Conservation (phyloP, 2,797 vertebrate genomes). For the Cephalopachus bancanus region DNA sequence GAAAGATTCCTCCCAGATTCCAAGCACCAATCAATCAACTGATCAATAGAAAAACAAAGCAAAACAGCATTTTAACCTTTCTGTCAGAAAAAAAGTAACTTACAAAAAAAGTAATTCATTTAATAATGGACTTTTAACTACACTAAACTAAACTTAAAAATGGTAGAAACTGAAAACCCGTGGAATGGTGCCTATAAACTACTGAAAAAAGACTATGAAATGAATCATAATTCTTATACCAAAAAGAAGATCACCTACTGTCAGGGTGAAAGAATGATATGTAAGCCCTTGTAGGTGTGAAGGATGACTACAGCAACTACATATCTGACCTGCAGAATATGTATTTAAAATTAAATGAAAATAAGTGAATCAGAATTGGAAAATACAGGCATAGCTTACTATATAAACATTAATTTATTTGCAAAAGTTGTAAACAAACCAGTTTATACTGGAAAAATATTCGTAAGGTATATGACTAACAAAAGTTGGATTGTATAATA, state of each 20-base stretch:
- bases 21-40: background rate
- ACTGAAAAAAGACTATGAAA: background rate
- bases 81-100: background rate
- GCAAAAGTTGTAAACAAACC: background rate
- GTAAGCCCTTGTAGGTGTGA: background rate
- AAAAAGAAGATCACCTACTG: background rate
- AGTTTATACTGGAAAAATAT: background rate
- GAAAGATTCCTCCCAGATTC: background rate
- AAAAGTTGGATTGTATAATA: background rate
- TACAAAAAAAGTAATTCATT: background rate
- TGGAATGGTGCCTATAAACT: background rate
- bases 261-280: background rate
- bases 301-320: background rate
- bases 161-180: background rate
- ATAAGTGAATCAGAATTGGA: background rate
- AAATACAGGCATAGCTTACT: background rate
- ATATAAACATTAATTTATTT: background rate
- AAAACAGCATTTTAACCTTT: background rate
- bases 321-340: background rate
- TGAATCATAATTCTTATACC: background rate
- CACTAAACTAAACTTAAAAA: background rate
- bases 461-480: background rate
- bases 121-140: background rate
- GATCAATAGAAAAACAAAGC: background rate
- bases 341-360: background rate